A percentile compares a stretch with the other conserved stretches of the same genome.
phyloP scores from a whole-genome alignment of 2,888 invertebrate genomes.

The Xanthia togata region DNA sequence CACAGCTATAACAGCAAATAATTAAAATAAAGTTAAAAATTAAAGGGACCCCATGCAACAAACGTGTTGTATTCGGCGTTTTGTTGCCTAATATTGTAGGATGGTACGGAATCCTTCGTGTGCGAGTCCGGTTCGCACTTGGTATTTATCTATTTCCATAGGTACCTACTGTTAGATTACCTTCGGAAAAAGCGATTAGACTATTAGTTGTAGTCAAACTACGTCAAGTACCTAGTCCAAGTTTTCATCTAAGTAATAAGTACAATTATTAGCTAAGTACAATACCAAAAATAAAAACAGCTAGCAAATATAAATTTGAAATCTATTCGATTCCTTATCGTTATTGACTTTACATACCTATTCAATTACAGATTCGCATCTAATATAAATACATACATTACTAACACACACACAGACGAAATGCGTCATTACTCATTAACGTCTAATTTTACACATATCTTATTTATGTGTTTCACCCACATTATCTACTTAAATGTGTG shows the following conservation, averaged over 20 bases:
- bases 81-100: too few relatives aligned
- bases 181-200: neutral
- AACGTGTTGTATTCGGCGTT: too few relatives aligned
- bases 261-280: neutral
- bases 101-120: too few relatives aligned
- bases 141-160: neutral
- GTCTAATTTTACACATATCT: slow-evolving; percentile 58
- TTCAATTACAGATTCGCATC: slow-evolving; percentile 39
- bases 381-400: slow-evolving; percentile 25
- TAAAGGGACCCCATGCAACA: too few relatives aligned
- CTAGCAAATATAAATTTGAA: slow-evolving; percentile 16
- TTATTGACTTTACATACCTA: slow-evolving; percentile 26
- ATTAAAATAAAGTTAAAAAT: too few relatives aligned
- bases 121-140: too few relatives aligned
- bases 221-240: neutral
- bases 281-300: slow-evolving; percentile 14
- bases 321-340: slow-evolving; percentile 13
- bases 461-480: slow-evolving; percentile 65
- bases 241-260: neutral
- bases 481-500: slow-evolving; percentile 67
- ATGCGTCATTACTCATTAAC: slow-evolving; percentile 60
- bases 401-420: slow-evolving; percentile 29
- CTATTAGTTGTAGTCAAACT: neutral
- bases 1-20: too few relatives aligned
- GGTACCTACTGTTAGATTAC: neutral